phyloP scores from a whole-genome alignment of 2,113 vertebrate genomes.

The Paracanthobrama guichenoti region DNA sequence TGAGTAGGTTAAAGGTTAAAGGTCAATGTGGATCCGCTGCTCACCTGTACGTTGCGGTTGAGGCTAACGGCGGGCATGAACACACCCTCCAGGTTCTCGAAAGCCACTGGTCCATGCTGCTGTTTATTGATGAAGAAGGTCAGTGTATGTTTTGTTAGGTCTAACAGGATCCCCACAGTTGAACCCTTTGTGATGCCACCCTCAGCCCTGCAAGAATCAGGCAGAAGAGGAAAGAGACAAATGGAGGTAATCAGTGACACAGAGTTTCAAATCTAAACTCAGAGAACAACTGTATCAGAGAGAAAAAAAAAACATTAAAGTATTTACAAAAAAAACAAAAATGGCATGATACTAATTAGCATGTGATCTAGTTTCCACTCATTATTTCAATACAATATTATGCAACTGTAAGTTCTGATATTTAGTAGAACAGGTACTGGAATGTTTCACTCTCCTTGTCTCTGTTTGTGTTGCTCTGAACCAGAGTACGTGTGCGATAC shows the following conservation, averaged over 20 bases:
- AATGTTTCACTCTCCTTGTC: background rate
- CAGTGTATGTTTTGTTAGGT: slow-evolving; percentile 88
- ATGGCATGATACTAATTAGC: too few relatives aligned
- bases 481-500: background rate
- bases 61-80: slow-evolving; percentile 97
- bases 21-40: background rate
- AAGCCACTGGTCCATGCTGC: slow-evolving; percentile 94
- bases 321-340: too few relatives aligned
- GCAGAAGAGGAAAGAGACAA: background rate
- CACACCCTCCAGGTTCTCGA: slow-evolving; percentile 91
- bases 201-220: slow-evolving; percentile 81
- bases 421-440: background rate
- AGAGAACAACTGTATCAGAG: background rate
- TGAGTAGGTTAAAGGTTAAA: background rate
- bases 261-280: slow-evolving; percentile 1
- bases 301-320: too few relatives aligned
- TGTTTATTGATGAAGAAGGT: slow-evolving; percentile 95
- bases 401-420: background rate
- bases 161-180: slow-evolving; percentile 90
- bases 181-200: slow-evolving; percentile 92
- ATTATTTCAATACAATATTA: background rate
- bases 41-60: slow-evolving; percentile 97
- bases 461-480: background rate
- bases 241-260: slow-evolving; percentile 1
- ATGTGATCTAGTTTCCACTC: background rate